phyloP scores from a whole-genome alignment of 1,140 invertebrate genomes.

The Scaptomyza graminum region DNA sequence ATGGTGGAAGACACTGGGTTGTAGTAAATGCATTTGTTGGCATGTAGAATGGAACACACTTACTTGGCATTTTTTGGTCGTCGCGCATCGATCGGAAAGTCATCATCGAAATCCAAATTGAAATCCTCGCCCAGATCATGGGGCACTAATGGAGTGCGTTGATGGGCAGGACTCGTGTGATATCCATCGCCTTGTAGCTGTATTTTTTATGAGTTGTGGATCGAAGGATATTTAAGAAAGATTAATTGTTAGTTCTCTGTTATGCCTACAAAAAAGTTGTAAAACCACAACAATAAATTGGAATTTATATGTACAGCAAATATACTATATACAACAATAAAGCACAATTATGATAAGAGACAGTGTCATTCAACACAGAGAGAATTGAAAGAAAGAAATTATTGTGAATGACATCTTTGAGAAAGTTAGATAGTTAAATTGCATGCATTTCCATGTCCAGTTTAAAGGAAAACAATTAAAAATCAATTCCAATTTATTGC shows the following conservation, averaged over 20 bases:
- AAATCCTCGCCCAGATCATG: conserved; percentile 85
- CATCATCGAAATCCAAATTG: conserved; percentile 85
- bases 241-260: conserved; percentile 6
- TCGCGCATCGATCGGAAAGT: conserved; percentile 79
- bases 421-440: conserved; percentile 1
- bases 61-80: conserved; percentile 94
- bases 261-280: not conserved
- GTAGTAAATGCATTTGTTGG: conserved; percentile 14
- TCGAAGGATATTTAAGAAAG: not conserved
- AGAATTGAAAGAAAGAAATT: not conserved
- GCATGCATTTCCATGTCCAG: conserved; percentile 30
- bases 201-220: conserved; percentile 6
- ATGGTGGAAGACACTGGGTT: not conserved
- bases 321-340: not conserved
- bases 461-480: conserved; percentile 8
- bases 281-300: conserved; percentile 72
- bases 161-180: conserved; percentile 92
- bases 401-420: conserved; percentile 17
- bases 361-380: conserved; percentile 27
- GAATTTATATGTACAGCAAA: conserved; percentile 55
- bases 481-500: conserved; percentile 78
- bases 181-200: conserved; percentile 91
- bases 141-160: conserved; percentile 87
- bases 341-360: conserved; percentile 16
- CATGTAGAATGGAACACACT: conserved; percentile 84